Percentiles rank a stretch among this genome's conserved stretches.
Evolutionary conservation across 2,888 invertebrate species (phyloP).

Genomic region (Drosophila picticornis): DNA sequence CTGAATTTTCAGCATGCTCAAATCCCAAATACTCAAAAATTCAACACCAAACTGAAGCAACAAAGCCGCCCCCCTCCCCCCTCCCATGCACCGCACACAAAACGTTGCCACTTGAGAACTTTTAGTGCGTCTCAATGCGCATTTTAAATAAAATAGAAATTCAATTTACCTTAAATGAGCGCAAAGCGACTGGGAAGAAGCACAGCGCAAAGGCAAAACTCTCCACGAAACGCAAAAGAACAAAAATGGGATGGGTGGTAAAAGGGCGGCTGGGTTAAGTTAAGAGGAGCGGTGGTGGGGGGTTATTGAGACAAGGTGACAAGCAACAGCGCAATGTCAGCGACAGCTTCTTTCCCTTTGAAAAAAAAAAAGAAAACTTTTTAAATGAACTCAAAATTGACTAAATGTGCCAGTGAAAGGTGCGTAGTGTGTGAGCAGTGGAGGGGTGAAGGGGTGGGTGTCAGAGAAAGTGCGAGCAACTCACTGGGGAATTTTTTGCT

Average conservation of each 20-base stretch:
- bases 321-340: conserved; percentile 60
- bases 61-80: not conserved
- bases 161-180: conserved; percentile 80
- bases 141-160: conserved; percentile 82
- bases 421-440: conserved; percentile 23
- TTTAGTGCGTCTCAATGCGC: conserved; percentile 82
- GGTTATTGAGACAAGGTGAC: conserved; percentile 42
- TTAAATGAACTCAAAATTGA: conserved; percentile 81
- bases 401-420: conserved; percentile 75
- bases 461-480: not conserved
- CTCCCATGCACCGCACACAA: conserved; percentile 26
- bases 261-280: not conserved
- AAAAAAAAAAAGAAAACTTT: conserved; percentile 41
- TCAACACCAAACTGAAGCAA: not conserved
- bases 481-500: conserved; percentile 54
- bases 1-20: conserved; percentile 48
- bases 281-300: not conserved
- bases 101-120: conserved; percentile 74
- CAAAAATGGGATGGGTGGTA: conserved; percentile 1
- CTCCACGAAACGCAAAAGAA: conserved; percentile 7
- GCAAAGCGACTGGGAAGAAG: conserved; percentile 45
- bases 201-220: conserved; percentile 7
- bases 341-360: conserved; percentile 39
- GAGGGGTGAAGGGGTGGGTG: not conserved
- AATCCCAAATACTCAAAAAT: conserved; percentile 2